Conservation (phyloP, 1,140 invertebrate genomes). For the Pachyrhynchus sulphureomaculatus region DNA sequence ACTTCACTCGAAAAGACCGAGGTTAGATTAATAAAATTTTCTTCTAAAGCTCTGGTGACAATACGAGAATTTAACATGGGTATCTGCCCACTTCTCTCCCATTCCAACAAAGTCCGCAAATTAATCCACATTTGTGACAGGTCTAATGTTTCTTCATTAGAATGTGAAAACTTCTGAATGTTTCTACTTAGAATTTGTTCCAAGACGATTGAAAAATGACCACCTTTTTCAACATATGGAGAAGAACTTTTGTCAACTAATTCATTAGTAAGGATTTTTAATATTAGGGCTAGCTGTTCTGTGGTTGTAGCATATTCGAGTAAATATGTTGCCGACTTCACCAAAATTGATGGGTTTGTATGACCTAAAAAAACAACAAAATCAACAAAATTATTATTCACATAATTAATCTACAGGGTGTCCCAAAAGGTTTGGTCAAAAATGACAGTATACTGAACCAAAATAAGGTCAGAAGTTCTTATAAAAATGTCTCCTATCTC, state of each 20-base stretch:
- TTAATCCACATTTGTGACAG: constrained; percentile 54
- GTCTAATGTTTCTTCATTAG: constrained; percentile 35
- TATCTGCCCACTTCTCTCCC: constrained; percentile 55
- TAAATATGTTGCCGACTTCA: constrained; percentile 56
- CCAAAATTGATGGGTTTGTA: constrained; percentile 57
- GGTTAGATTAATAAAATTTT: constrained; percentile 55
- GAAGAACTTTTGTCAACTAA: constrained; percentile 43
- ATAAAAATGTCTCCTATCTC: too few relatives aligned
- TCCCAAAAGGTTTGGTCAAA: too few relatives aligned
- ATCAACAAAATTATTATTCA: too few relatives aligned
- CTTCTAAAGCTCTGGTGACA: constrained; percentile 53
- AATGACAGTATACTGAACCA: too few relatives aligned
- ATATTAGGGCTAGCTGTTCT: constrained; percentile 56
- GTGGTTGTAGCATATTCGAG: constrained; percentile 57
- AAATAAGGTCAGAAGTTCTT: too few relatives aligned
- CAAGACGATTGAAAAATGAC: constrained; percentile 56
- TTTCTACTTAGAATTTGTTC: constrained; percentile 51
- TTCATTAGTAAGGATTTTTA: constrained; percentile 54
- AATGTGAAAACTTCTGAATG: constrained; percentile 36
- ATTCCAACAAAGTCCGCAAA: constrained; percentile 55
- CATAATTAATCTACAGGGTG: too few relatives aligned
- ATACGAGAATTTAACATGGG: constrained; percentile 52
- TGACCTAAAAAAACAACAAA: constrained; percentile 59
- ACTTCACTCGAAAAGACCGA: constrained; percentile 49
- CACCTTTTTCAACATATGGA: constrained; percentile 51